Evolutionary conservation across 2,797 vertebrate species (phyloP), one percentile per base, ranked within the genome.

Genomic region (Neoniphon sammara): DNA sequence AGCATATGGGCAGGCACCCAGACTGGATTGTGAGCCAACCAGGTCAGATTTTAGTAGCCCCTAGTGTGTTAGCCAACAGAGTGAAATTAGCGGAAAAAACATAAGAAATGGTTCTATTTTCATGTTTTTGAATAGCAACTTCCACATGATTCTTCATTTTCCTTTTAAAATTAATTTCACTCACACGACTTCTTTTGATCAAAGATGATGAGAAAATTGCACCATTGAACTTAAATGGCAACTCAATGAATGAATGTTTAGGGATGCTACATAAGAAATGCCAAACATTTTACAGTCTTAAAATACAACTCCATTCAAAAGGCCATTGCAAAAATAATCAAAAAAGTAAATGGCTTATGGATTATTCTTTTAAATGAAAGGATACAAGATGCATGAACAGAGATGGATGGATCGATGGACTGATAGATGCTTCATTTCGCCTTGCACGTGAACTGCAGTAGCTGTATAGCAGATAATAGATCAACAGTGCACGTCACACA

Each of bases 11-110:
- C 81, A 78, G 73, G 52, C 64, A 78, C 70, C 84, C 83, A 80
- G 66, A 59, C 56, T 11, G 7, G 62, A 50, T 60, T 58, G 47
- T 11, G 61, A 80, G 80, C 81, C 76, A 85, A 85, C 58, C 86
- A 79, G 87, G 83, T 82, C 87, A 88, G 78, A 81, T 81, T 61
- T 79, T 69, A 25, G 75, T 68, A 15, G 14, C 42, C 64, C 50
- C 57, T 47, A 76, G 25, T 39, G 76, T 46, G 12, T 79, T 63
- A 84, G 78, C 27, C 81, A 75, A 54, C 50, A 70, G 49, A 20
- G 27, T 50, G 27, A 77, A 79, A 68, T 42, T 21, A 64, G 27
- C 11, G 25, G 15, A 30, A 21, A 68, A n/a, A n/a, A n/a, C n/a
- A 9, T 15, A 39, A 60, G 20, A 64, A 31, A 23, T 15, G 18